Evolutionary conservation across 2,113 vertebrate genomes (phyloP), one percentile per base, ranked within the genome.

Genomic region (Rhadina sibilatrix): DNA sequence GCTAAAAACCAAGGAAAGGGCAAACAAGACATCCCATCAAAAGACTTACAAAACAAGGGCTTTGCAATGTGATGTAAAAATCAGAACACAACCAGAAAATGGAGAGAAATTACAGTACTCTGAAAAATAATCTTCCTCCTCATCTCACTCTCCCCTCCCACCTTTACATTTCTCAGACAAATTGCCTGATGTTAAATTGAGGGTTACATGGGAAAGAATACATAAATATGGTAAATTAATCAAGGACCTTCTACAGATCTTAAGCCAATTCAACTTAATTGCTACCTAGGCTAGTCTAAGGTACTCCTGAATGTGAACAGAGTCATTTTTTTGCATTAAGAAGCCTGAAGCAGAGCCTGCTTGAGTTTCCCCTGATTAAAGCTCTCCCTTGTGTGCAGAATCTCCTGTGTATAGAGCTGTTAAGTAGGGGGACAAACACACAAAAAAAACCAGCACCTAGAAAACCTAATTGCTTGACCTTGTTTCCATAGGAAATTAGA

Each of bases 1-100:
- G 98, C 99, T 99, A 60, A 31, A 95, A 97, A 25, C 6, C 60
- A 97, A 92, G 44, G 65, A 76, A 21, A 87, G 6, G 33, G 9
- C 14, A 84, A 79, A 63, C 15, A 76, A 74, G 27, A 61, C 24
- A 66, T 46, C 40, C 15, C 50, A 85, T 25, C 24, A 42, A 35
- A 71, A 68, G 35, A 53, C 33, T 49, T 40, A 54, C 10, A 80
- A 71, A 78, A n/a, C 40, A 38, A 80, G 35, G n/a, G 37, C 30
- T 90, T 75, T 59, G 52, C 31, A 78, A 42, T 9, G 6, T 4
- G 4, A 65, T 23, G 28, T 30, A 53, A 76, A 57, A 80, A 68
- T n/a, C 3, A 4, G 9, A 81, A 52, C 17, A 38, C 8, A 53
- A 33, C 13, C 19, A 85, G 52, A 56, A 89, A 60, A 54, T 7